Evolutionary conservation across 2,113 vertebrate genomes (phyloP).

Genomic region (Motacilla alba): DNA sequence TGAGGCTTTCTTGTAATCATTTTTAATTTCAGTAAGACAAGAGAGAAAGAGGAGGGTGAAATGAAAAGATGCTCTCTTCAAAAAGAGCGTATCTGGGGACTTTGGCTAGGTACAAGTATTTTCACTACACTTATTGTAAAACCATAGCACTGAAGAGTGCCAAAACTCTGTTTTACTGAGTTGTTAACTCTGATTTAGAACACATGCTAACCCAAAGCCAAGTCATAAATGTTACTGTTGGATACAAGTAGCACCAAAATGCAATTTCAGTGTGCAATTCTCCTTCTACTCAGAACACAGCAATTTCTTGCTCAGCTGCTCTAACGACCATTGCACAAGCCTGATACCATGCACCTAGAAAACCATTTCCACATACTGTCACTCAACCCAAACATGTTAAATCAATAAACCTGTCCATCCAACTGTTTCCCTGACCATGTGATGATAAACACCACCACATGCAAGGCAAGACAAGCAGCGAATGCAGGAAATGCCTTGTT

Average conservation of each 20-base stretch:
- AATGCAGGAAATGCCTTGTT: constrained; percentile 33
- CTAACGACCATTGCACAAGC: neutral
- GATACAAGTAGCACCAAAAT: neutral
- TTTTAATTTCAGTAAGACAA: neutral
- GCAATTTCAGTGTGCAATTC: neutral
- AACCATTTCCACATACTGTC: neutral
- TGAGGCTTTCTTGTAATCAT: neutral
- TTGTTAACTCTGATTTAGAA: neutral
- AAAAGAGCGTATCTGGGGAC: neutral
- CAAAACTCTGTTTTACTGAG: neutral
- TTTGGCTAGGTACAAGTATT: neutral
- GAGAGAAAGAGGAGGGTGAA: neutral
- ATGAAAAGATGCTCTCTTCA: neutral
- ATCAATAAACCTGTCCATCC: neutral
- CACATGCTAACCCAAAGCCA: neutral
- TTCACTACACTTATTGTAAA: neutral
- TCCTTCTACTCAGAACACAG: neutral
- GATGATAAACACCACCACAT: constrained; percentile 42
- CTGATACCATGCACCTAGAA: neutral
- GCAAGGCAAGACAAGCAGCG: constrained; percentile 56
- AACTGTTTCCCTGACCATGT: neutral
- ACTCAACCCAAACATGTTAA: neutral
- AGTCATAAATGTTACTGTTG: neutral
- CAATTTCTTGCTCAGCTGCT: neutral
- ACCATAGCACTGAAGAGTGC: neutral